Evolutionary conservation across 2,797 vertebrate genomes (phyloP).

Genomic region (Sus cebifrons): DNA sequence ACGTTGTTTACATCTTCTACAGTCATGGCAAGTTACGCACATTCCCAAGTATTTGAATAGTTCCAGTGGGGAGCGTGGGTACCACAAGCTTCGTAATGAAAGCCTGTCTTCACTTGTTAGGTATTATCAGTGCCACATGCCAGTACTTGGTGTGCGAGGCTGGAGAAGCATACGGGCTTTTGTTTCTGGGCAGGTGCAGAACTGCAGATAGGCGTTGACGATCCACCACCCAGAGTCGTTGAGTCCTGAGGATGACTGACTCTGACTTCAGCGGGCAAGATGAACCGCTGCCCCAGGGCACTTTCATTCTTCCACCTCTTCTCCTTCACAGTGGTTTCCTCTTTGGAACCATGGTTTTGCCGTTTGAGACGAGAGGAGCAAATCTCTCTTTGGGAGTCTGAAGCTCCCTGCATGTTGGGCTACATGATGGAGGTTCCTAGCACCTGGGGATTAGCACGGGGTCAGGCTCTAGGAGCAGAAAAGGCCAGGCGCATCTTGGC

Average conservation of each 20-base stretch:
- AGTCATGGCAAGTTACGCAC: slow-evolving; percentile 31
- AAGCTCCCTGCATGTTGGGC: slow-evolving; percentile 56
- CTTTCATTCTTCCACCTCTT: slow-evolving; percentile 56
- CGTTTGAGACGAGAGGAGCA: slow-evolving; percentile 32
- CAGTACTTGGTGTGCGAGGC: slow-evolving; percentile 2
- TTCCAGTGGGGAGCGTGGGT: slow-evolving; percentile 26
- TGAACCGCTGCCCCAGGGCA: not conserved
- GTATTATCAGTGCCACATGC: slow-evolving; percentile 63
- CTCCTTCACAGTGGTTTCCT: slow-evolving; percentile 61
- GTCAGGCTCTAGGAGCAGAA: not conserved
- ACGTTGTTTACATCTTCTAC: not conserved
- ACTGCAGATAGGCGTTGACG: not conserved
- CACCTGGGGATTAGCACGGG: slow-evolving; percentile 39
- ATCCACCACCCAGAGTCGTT: slow-evolving; percentile 49
- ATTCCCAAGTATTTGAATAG: slow-evolving; percentile 56
- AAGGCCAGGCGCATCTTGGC: not conserved
- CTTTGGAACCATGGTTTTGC: slow-evolving; percentile 50
- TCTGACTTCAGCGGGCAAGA: slow-evolving; percentile 57
- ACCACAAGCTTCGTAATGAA: slow-evolving; percentile 2
- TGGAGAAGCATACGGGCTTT: not conserved
- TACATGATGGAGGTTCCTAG: not conserved
- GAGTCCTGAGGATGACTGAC: slow-evolving; percentile 41
- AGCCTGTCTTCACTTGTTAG: slow-evolving; percentile 77
- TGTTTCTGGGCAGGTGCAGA: slow-evolving; percentile 48
- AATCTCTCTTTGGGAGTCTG: slow-evolving; percentile 1